Evolutionary conservation across 2,888 invertebrate genomes (phyloP).

Genomic region (Drosophila incognita): DNA sequence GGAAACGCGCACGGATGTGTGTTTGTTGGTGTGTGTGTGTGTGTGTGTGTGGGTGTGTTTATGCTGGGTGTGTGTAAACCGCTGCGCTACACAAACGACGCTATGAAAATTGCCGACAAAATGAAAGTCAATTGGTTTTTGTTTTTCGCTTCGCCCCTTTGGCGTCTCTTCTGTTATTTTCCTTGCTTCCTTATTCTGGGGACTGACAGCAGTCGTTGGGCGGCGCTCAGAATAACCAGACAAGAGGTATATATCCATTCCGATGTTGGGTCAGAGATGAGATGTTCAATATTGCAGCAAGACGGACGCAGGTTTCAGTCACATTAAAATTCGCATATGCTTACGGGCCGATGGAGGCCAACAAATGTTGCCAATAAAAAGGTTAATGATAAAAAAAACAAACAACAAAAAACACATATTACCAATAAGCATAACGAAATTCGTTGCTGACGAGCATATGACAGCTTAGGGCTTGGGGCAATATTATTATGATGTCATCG

Average conservation of each 20-base stretch:
- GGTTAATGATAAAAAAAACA: slow-evolving; percentile 65
- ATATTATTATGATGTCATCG: slow-evolving; percentile 3
- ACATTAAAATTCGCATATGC: slow-evolving; percentile 60
- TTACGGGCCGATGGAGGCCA: slow-evolving; percentile 50
- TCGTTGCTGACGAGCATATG: slow-evolving; percentile 20
- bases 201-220: slow-evolving; percentile 31
- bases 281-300: slow-evolving; percentile 76
- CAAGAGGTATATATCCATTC: slow-evolving; percentile 38
- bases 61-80: slow-evolving; percentile 34
- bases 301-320: slow-evolving; percentile 59
- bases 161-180: slow-evolving; percentile 14
- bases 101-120: slow-evolving; percentile 74
- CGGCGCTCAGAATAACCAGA: slow-evolving; percentile 38
- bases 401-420: slow-evolving; percentile 19
- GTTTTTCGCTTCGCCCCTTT: slow-evolving; percentile 23
- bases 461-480: slow-evolving; percentile 9
- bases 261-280: slow-evolving; percentile 51
- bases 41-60: slow-evolving; percentile 15
- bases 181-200: slow-evolving; percentile 24
- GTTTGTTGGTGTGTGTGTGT: slow-evolving; percentile 10
- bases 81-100: slow-evolving; percentile 49
- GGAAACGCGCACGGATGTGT: slow-evolving; percentile 46
- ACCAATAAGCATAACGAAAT: slow-evolving; percentile 44
- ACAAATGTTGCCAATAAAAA: slow-evolving; percentile 64
- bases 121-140: slow-evolving; percentile 77